These are phyloP conservation scores for Tetranychus truncatus DNA, from an alignment of 2,888 invertebrate species.

Conservation along the genomic window DNA sequence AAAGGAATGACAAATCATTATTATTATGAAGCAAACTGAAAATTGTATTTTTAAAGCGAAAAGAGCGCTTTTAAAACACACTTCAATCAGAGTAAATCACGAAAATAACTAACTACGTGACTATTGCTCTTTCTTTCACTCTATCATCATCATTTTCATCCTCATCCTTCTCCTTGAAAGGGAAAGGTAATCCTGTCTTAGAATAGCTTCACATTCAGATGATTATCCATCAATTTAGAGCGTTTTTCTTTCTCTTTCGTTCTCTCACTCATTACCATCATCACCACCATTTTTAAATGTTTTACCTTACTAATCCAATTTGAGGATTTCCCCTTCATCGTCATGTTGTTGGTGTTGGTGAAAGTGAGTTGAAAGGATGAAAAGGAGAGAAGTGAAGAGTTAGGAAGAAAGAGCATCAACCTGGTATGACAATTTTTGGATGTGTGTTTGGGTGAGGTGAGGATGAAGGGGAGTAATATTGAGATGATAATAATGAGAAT, in stretches of 20 bases:
- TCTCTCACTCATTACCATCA: not conserved
- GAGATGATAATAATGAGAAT: too few species aligned
- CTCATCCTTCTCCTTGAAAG: not conserved
- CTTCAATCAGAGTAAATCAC: conserved; percentile 3
- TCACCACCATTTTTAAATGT: not conserved
- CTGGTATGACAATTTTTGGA: too few species aligned
- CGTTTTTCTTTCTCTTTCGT: not conserved
- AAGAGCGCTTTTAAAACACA: not conserved
- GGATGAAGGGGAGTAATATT: too few species aligned
- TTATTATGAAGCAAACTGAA: not conserved
- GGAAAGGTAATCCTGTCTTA: not conserved
- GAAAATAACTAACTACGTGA: not conserved
- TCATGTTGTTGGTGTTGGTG: too few species aligned
- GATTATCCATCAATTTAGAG: not conserved
- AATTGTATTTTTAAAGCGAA: not conserved
- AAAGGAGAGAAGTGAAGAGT: too few species aligned
- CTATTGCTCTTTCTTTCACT: conserved; percentile 12
- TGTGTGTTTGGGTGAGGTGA: too few species aligned
- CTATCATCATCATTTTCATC: not conserved
- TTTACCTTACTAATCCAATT: not conserved
- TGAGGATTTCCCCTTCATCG: not conserved
- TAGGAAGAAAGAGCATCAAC: too few species aligned
- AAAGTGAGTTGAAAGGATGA: too few species aligned
- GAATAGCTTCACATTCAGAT: too few species aligned
- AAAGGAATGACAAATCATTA: not conserved